Base-by-base conservation (phyloP, 2,888 invertebrate genomes). In the Synergus itoensis region DNA sequence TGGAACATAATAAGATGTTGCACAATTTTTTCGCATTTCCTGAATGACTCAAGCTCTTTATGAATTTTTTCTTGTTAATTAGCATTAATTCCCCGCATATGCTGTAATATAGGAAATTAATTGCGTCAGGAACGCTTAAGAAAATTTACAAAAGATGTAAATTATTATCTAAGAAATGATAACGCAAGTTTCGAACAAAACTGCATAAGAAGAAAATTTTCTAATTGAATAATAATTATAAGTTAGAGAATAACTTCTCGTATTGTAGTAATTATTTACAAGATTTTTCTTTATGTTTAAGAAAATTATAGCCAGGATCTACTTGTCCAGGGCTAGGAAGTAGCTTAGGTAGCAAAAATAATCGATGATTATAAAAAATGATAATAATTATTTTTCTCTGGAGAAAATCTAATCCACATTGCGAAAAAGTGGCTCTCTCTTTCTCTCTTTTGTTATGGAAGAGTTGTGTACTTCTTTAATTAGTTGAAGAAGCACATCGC, bases 121-220 rank as follows among this genome's bases (percentile, higher is more conserved):
- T 69, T 69, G 48, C 69, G 69, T 69, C 48, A 69, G 36, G 28
- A 21, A 21, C 21, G 7, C 8, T 48, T 67, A 12, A 18, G 21
- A 11, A 21, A 69, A 36, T 53, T 69, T 48, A 45, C 69, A 45
- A n/a, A 36, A 28, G 48, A 28, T 45, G 45, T 9, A 64, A 40
- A 69, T 69, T 48, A 28, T 43, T 16, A 69, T 69, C 43, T 45
- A 69, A 69, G 28, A 45, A 67, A 67, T 7, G 5, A 21, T n/a
- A 21, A 45, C 18, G 21, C 21, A 60, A 18, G 60, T 18, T 4
- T 60, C 9, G 21, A 60, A 21, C 3, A 21, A 60, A 60, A 60
- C 21, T n/a, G 60, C 4, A 60, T 21, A n/a, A 11, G 60, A 1
- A 60, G n/a, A 18, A 5, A 48, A 16, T 48, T 11, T 60, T 60